These are phyloP conservation scores for Lordiphosa collinella DNA, from an alignment of 1,140 invertebrate species.

Conservation along the genomic window DNA sequence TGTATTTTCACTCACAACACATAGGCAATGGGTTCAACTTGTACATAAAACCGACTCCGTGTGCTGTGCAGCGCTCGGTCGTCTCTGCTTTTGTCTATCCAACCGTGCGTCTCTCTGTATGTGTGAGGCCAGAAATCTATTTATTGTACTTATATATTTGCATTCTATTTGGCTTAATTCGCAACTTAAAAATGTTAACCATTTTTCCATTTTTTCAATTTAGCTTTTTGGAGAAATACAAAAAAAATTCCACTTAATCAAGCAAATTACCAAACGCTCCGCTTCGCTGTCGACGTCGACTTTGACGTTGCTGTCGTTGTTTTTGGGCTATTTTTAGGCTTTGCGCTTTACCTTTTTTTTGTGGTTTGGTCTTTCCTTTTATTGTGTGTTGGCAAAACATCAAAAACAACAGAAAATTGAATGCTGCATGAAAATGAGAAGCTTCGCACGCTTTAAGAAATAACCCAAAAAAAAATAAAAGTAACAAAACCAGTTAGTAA, in stretches of 20 bases:
- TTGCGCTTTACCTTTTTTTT: slow-evolving; percentile 50
- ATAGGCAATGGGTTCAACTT: slow-evolving; percentile 65
- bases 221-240: slow-evolving; percentile 31
- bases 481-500: slow-evolving; percentile 67
- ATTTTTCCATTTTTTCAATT: slow-evolving; percentile 40
- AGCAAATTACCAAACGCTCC: slow-evolving; percentile 66
- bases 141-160: slow-evolving; percentile 8
- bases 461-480: slow-evolving; percentile 71
- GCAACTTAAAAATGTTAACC: slow-evolving; percentile 22
- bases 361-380: slow-evolving; percentile 11
- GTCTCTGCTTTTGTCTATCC: slow-evolving; percentile 74
- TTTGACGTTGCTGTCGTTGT: slow-evolving; percentile 15
- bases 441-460: slow-evolving; percentile 54
- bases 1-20: slow-evolving; percentile 38
- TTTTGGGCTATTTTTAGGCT: slow-evolving; percentile 65
- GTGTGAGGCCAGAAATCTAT: slow-evolving; percentile 44
- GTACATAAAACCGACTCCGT: slow-evolving; percentile 54
- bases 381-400: slow-evolving; percentile 61
- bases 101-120: slow-evolving; percentile 47
- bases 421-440: slow-evolving; percentile 65
- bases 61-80: slow-evolving; percentile 32
- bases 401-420: slow-evolving; percentile 45
- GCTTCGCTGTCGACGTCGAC: slow-evolving; percentile 6
- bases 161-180: slow-evolving; percentile 35
- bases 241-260: slow-evolving; percentile 72